Evolutionary conservation across 2,113 vertebrate species (phyloP).

Genomic region (Morone saxatilis): DNA sequence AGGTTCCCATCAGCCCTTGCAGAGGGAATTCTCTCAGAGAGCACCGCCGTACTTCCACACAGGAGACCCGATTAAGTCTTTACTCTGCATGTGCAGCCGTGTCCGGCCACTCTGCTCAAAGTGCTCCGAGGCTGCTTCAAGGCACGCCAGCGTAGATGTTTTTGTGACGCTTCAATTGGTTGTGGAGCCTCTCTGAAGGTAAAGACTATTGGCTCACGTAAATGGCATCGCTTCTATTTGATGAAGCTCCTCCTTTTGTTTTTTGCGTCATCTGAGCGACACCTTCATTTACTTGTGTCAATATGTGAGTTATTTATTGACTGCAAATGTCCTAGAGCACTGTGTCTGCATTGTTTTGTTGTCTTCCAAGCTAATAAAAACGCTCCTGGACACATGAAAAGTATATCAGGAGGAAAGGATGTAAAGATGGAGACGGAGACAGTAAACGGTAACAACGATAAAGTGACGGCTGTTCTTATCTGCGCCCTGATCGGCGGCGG

Average conservation of each 20-base stretch:
- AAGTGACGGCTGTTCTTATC: slow-evolving; percentile 48
- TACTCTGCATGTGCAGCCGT: slow-evolving; percentile 55
- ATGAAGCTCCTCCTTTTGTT: slow-evolving; percentile 31
- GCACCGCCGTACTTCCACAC: slow-evolving; percentile 44
- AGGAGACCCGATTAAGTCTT: slow-evolving; percentile 71
- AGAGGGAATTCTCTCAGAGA: slow-evolving; percentile 64
- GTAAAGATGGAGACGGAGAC: slow-evolving; percentile 25
- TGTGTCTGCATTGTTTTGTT: slow-evolving; percentile 7
- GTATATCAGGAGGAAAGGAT: slow-evolving; percentile 13
- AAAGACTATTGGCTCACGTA: slow-evolving; percentile 61
- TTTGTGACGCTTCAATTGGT: slow-evolving; percentile 48
- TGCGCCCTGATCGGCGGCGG: slow-evolving; percentile 56
- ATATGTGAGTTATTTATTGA: slow-evolving; percentile 70
- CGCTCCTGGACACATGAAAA: slow-evolving; percentile 31
- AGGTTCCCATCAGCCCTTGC: slow-evolving; percentile 67
- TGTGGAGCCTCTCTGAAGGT: slow-evolving; percentile 57
- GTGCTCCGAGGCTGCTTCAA: slow-evolving; percentile 61
- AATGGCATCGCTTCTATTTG: slow-evolving; percentile 45
- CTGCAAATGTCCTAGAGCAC: slow-evolving; percentile 53
- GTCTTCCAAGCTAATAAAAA: slow-evolving; percentile 33
- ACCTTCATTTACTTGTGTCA: slow-evolving; percentile 68
- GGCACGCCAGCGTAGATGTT: slow-evolving; percentile 60
- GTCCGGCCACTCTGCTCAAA: slow-evolving; percentile 48
- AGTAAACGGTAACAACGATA: slow-evolving; percentile 42
- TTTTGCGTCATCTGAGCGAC: slow-evolving; percentile 56